Evolutionary conservation across 1,140 invertebrate species (phyloP), one percentile per base, ranked within the genome.

Genomic region (Armadillidium nasatum): DNA sequence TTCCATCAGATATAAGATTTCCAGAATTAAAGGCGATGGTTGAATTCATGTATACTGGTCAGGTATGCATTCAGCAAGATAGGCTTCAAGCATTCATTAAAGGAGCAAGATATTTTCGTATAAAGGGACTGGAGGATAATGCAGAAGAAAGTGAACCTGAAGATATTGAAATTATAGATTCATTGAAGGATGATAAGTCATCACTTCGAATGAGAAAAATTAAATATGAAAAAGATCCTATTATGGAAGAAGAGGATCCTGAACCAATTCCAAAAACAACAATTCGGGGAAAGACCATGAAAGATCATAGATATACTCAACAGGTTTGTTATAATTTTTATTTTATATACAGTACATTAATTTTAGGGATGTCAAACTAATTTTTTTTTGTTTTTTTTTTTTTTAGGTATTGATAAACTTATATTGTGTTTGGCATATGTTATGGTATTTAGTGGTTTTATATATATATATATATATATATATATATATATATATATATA

Each of bases 31-130:
- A 78, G 44, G 79, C 79, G 7, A 80, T 80, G 79, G 77, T 80
- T 45, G 79, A 80, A 44, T 80, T 80, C 76, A 80, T 80, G 79
- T 80, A 80, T 68, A 78, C 79, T 9, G 79, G 79, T 13, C 79
- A 80, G 74, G 79, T 80, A 21, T 80, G 79, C 76, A 76, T 80
- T 10, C 76, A 78, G 33, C 76, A 80, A 68, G 79, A 80, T 45
- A 73, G 79, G 33, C 75, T 80, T 13, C 77, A 80, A 44, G 74
- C 79, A 10, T 80, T 80, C 68, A 80, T 80, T 23, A 22, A 76
- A 19, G 79, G 79, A 11, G 79, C 79, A 19, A 44, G 79, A 44
- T 80, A 80, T 60, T 66, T 80, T 11, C 74, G 79, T 46, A 80
- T 80, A 23, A 78, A 80, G 44, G 79, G 79, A 4, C 72, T 80